Evolutionary conservation across 2,888 invertebrate species (phyloP), one percentile per base, ranked within the genome.

Genomic region (Coelopa pilipes): DNA sequence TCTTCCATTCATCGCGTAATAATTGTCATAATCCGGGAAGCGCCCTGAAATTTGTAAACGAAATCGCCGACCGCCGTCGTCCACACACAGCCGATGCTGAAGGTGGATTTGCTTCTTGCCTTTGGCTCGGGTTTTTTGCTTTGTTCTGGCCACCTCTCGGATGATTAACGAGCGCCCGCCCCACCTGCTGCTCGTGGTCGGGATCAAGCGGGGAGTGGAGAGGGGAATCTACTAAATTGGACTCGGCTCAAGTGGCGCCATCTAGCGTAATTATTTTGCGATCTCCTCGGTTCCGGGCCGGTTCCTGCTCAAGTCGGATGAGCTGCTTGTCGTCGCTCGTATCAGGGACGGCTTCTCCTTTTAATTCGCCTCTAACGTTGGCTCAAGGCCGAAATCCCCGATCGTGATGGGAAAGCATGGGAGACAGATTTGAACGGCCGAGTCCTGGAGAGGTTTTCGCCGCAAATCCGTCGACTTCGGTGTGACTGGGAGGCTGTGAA

Each of bases 11-110:
- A 46, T 7, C 19, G n/a, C 66, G 59, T 74, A 62, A 68, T 75
- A 74, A 76, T 76, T 76, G 74, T 73, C 74, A 74, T 76, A 76
- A 76, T 73, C 74, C 73, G 57, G 60, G 68, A 75, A 75, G 73
- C 68, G 70, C 60, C 55, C 59, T 62, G 17, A 76, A 70, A 76
- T 73, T 76, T 74, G 74, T 73, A 74, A 73, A 72, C 63, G 70
- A 71, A 74, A 74, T 76, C 70, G 62, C 68, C 66, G 62, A 60
- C 71, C 34, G 46, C 24, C 24, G 47, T 12, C 21, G 60, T 34
- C 7, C 7, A 34, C 60, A 62, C 55, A 60, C 60, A 66, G 13
- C 59, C 63, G 62, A 11, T 19, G 19, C 2, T 19, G 49, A 24
- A n/a, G 46, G 46, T 34, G 46, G n/a, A 47, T 66, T 17, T 21